Percentiles rank a stretch among this genome's conserved stretches.
phyloP scores from a whole-genome alignment of 2,113 vertebrate genomes.

The Salvator merianae region DNA sequence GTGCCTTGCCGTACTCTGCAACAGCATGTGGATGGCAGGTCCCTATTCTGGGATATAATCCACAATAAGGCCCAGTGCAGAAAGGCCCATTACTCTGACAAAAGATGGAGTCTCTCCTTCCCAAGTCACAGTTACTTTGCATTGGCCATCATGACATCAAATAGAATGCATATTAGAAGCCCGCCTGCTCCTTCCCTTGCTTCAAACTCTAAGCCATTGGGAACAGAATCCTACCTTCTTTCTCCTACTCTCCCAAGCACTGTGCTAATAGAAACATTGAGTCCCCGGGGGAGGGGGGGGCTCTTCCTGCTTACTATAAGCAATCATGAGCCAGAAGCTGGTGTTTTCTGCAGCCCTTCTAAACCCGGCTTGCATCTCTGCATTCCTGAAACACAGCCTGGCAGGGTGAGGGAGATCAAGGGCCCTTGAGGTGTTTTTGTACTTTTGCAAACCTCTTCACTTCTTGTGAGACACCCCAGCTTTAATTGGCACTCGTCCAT shows the following conservation, averaged over 20 bases:
- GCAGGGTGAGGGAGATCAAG: slow-evolving; percentile 54
- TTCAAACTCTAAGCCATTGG: background rate
- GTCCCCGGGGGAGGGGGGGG: background rate
- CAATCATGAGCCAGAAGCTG: background rate
- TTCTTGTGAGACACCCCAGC: slow-evolving; percentile 50
- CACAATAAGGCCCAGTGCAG: too few species aligned
- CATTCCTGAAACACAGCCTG: slow-evolving; percentile 33
- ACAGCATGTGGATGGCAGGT: too few species aligned
- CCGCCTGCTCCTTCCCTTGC: too few species aligned
- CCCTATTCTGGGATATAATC: too few species aligned
- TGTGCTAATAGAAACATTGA: background rate
- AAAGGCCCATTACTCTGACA: too few species aligned
- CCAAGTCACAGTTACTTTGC: too few species aligned
- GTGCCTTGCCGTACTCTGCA: too few species aligned
- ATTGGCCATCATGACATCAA: too few species aligned
- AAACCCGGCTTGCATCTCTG: slow-evolving; percentile 28
- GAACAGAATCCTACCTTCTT: slow-evolving; percentile 23
- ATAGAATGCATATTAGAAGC: too few species aligned
- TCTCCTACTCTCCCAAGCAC: background rate
- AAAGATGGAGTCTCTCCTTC: too few species aligned
- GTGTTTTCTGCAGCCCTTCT: background rate
- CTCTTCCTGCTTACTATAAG: background rate
- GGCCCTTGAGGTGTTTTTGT: slow-evolving; percentile 52
- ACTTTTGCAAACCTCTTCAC: slow-evolving; percentile 52
- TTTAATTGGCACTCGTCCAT: slow-evolving; percentile 58